Evolutionary conservation across 2,113 vertebrate genomes (phyloP).

Genomic region (Gopherus flavomarginatus): DNA sequence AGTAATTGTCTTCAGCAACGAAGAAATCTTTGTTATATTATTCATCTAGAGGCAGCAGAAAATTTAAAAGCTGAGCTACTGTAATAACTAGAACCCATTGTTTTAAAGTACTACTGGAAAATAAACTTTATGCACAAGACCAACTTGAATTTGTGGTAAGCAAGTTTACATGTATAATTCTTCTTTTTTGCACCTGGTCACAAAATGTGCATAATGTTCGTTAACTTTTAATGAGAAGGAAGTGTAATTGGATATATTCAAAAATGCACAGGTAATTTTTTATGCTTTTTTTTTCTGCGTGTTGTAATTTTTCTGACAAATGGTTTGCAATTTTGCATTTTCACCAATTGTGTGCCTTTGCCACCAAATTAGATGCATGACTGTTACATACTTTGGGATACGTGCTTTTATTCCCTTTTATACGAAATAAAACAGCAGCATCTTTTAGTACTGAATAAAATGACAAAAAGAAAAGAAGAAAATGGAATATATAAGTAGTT

Average conservation of each 20-base stretch:
- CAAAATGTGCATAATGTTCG: neutral
- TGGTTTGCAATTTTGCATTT: conserved; percentile 15
- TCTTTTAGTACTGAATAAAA: conserved; percentile 8
- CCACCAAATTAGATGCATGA: conserved; percentile 37
- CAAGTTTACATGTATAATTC: neutral
- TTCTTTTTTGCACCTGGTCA: neutral
- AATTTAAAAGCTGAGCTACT: conserved; percentile 32
- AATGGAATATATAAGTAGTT: neutral
- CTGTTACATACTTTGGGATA: conserved; percentile 40
- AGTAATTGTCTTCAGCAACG: conserved; percentile 67
- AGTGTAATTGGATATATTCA: neutral
- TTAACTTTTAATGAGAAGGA: conserved; percentile 23
- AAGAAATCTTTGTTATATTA: conserved; percentile 62
- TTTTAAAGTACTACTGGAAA: neutral
- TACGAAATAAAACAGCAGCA: conserved; percentile 34
- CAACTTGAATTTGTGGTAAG: neutral
- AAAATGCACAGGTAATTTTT: neutral
- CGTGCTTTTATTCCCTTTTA: conserved; percentile 39
- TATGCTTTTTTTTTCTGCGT: conserved; percentile 1
- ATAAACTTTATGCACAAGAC: conserved; percentile 22
- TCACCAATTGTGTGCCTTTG: conserved; percentile 10
- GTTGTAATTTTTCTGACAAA: conserved; percentile 21
- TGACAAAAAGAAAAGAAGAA: conserved; percentile 52
- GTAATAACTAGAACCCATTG: conserved; percentile 17
- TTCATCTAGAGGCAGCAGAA: conserved; percentile 64